Percentiles rank a stretch among this genome's conserved stretches.
These are phyloP conservation scores for Bradypodion pumilum DNA, from an alignment of 2,797 vertebrate genomes.

Conservation along the genomic window DNA sequence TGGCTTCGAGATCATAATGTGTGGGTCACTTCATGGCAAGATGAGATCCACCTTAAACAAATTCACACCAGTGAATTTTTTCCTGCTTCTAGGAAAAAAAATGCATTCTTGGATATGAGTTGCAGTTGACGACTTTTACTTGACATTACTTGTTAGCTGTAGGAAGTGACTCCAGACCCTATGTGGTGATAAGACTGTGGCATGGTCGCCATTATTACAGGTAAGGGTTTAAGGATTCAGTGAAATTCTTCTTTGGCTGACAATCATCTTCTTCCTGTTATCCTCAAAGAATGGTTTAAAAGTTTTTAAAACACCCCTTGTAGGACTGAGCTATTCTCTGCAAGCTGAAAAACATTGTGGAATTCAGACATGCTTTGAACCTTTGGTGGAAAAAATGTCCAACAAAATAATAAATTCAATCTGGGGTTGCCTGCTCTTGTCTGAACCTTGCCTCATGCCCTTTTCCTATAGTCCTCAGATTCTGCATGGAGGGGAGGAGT, in stretches of 20 bases:
- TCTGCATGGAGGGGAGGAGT: too few species aligned
- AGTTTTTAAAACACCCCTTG: neutral
- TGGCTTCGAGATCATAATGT: too few species aligned
- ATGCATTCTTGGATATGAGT: too few species aligned
- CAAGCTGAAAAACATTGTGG: neutral
- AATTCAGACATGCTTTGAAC: neutral
- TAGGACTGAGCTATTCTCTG: neutral
- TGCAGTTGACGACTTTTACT: too few species aligned
- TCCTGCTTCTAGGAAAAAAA: too few species aligned
- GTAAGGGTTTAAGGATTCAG: too few species aligned
- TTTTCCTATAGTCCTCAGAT: neutral
- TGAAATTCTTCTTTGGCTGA: too few species aligned
- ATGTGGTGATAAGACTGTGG: neutral
- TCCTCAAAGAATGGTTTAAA: neutral
- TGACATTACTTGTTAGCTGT: neutral
- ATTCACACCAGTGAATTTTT: too few species aligned
- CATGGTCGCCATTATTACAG: neutral
- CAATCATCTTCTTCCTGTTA: neutral
- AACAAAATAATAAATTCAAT: neutral
- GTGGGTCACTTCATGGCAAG: too few species aligned
- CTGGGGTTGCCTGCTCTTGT: neutral
- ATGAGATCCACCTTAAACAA: too few species aligned
- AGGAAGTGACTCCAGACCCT: neutral
- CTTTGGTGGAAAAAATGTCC: neutral
- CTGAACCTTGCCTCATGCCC: neutral